These are phyloP conservation scores for Dipus sagitta DNA, from an alignment of 2,797 vertebrate species.

Conservation along the genomic window DNA sequence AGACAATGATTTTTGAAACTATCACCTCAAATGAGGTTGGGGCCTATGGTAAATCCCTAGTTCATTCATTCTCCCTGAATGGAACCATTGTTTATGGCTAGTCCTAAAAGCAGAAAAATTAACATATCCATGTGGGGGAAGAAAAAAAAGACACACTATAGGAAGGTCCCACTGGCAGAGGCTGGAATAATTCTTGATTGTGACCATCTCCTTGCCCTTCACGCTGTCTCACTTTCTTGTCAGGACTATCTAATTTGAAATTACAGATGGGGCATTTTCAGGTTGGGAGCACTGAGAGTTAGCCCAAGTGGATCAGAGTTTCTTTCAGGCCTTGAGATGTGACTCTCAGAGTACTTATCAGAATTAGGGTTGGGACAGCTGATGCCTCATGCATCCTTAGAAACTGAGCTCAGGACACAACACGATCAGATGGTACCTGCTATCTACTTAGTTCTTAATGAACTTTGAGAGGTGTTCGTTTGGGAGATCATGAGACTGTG, in stretches of 20 bases:
- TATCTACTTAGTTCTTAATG: conserved; percentile 22
- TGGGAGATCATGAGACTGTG: neutral
- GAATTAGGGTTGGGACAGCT: neutral
- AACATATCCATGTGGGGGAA: neutral
- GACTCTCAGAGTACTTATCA: neutral
- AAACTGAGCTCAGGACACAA: neutral
- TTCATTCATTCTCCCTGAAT: conserved; percentile 22
- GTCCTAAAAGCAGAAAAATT: neutral
- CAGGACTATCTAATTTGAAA: neutral
- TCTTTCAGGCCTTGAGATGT: neutral
- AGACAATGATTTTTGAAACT: conserved; percentile 39
- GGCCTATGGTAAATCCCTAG: neutral
- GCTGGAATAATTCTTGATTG: neutral
- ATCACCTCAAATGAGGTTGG: neutral
- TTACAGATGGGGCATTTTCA: conserved; percentile 21
- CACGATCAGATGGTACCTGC: neutral
- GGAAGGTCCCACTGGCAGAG: neutral
- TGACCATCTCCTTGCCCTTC: neutral
- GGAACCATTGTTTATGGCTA: neutral
- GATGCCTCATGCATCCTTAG: neutral
- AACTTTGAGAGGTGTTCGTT: conserved; percentile 14
- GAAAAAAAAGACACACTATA: no score
- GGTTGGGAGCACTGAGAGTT: neutral
- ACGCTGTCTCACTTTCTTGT: neutral
- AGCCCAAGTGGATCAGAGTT: neutral